These are phyloP conservation scores for Trichonephila clavipes DNA, from an alignment of 1,140 invertebrate species.

Conservation along the genomic window DNA sequence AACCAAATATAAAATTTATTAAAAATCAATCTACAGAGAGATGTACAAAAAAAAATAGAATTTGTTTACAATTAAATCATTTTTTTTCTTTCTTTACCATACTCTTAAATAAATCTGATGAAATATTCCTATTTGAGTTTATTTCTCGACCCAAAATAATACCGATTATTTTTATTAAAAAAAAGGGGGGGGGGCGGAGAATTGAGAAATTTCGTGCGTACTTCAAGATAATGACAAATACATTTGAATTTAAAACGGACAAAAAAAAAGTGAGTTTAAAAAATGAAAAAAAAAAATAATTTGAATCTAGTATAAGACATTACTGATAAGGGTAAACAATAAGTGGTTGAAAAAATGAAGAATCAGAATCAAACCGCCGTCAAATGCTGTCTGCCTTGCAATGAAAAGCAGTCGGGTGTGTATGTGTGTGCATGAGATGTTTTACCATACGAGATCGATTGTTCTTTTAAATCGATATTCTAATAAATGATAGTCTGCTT, in stretches of 20 bases:
- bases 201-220: not conserved
- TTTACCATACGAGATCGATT: slow-evolving; percentile 43
- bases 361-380: not conserved
- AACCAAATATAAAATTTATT: no score
- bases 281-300: not conserved
- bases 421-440: not conserved
- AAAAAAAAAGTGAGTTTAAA: not conserved
- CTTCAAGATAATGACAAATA: not conserved
- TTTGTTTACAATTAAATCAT: no score
- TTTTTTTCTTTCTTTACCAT: no score
- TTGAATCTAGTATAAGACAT: not conserved
- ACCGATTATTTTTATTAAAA: not conserved
- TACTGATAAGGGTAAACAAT: not conserved
- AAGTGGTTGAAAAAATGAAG: not conserved
- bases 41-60: no score
- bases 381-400: slow-evolving; percentile 17
- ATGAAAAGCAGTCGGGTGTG: not conserved
- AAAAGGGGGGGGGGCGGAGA: not conserved
- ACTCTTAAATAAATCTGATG: no score
- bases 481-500: slow-evolving; percentile 49
- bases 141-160: no score
- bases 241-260: not conserved
- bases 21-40: no score
- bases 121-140: no score
- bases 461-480: slow-evolving; percentile 44